Evolutionary conservation across 2,797 vertebrate genomes (phyloP).

Genomic region (Alcedo quadribrachys): DNA sequence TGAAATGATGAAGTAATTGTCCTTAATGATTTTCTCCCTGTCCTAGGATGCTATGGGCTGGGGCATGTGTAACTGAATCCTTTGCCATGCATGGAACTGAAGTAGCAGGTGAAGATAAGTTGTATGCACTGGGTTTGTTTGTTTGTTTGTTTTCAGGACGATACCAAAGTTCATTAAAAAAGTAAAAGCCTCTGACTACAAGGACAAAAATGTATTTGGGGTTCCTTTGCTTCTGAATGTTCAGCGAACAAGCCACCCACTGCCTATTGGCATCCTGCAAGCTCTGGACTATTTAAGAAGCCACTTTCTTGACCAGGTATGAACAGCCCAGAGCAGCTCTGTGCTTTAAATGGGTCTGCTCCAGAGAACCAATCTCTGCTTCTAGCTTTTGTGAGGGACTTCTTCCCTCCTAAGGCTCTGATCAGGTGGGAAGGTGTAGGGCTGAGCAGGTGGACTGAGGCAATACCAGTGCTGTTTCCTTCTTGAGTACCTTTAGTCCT

Average conservation of each 20-base stretch:
- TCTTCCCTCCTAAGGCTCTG: background rate
- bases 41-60: background rate
- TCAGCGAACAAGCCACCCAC: conserved; percentile 81
- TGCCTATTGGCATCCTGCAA: conserved; percentile 85
- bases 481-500: background rate
- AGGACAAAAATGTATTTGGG: conserved; percentile 86
- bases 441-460: background rate
- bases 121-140: background rate
- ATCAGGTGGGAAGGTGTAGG: background rate
- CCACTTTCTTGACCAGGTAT: conserved; percentile 88
- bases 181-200: conserved; percentile 79
- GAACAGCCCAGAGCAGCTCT: background rate
- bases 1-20: background rate
- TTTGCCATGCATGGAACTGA: background rate
- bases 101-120: background rate
- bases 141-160: conserved; percentile 76
- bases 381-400: background rate
- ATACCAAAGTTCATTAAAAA: conserved; percentile 85
- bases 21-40: background rate
- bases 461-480: background rate
- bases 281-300: conserved; percentile 85
- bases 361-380: background rate
- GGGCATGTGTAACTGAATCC: background rate
- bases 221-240: conserved; percentile 84
- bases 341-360: background rate